Base-by-base conservation (phyloP, 2,888 invertebrate genomes). In the Lycia hirtaria region DNA sequence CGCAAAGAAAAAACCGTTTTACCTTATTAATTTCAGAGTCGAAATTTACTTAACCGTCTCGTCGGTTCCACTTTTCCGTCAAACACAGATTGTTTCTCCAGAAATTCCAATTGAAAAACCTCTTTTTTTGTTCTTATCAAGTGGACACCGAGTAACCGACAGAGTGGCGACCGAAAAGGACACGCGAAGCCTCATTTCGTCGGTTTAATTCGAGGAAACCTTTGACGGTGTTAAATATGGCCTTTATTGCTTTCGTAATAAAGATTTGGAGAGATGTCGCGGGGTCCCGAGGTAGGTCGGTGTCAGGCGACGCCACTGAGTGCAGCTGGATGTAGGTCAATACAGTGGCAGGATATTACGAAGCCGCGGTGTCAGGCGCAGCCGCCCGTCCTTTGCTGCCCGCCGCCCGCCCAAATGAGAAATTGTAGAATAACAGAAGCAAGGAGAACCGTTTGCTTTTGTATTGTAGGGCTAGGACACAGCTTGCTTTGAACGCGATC, bases 161-260 rank as follows among this genome's bases (percentile, higher is more conserved):
- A 73, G 71, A 72, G 72, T 71, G 75, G 75, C 68, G 64, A 67
- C 66, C 71, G 68, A 75, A 83, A 75, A 81, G 78, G 80, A 78
- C 76, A 75, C 74, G 68, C 72, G 67, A 76, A 83, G 78, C 83
- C 85, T 86, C 83, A 85, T 88, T 85, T 81, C 81, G 73, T 80
- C 76, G 79, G 75, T 87, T 87, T 87, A 81, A 87, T 87, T 85
- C 79, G 69, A 62, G 76, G 65, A 74, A 76, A 80, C 81, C 85
- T 85, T 87, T 87, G 86, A 84, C 81, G 73, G 62, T 65, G 75
- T 75, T 83, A 83, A 87, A 84, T 88, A 80, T 87, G 73, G 82
- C 62, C 87, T 85, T 87, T 88, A 88, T 87, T 87, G 87, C 88
- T 81, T 84, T 83, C 75, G 85, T 80, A 87, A 88, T 88, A 88